These are phyloP conservation scores for Nemoura dubitans DNA, from an alignment of 2,888 invertebrate species.

Conservation along the genomic window DNA sequence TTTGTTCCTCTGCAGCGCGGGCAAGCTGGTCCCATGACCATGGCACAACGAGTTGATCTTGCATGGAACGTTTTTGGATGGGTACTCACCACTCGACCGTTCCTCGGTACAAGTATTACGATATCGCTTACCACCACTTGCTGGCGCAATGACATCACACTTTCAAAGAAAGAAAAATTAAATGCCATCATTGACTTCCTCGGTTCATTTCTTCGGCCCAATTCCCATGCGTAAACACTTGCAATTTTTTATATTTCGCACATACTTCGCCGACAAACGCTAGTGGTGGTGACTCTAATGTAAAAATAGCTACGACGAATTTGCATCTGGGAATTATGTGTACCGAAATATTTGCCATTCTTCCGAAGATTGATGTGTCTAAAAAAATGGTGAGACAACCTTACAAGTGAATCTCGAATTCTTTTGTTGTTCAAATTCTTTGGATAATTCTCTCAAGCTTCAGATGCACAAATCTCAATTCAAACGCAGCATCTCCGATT, in stretches of 20 bases:
- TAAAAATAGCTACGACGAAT: background rate
- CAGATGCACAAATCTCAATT: background rate
- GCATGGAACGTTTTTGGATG: background rate
- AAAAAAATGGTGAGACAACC: too few species aligned
- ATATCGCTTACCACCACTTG: background rate
- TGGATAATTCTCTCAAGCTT: too few species aligned
- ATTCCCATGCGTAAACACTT: background rate
- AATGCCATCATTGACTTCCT: slow-evolving; percentile 12
- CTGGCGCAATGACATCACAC: slow-evolving; percentile 18
- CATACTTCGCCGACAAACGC: background rate
- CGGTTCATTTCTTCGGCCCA: background rate
- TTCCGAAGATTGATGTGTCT: too few species aligned
- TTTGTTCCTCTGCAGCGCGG: background rate
- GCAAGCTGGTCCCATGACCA: background rate
- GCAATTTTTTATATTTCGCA: background rate
- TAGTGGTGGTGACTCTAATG: background rate
- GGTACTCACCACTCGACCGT: background rate
- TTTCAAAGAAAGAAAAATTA: background rate
- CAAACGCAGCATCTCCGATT: background rate
- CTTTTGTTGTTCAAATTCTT: too few species aligned
- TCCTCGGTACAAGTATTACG: background rate
- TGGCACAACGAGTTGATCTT: background rate
- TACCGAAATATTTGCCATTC: background rate
- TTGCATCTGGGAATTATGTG: background rate
- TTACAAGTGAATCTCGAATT: too few species aligned